Percentiles rank a stretch among this genome's conserved stretches.
These are phyloP conservation scores for Fringilla coelebs DNA, from an alignment of 2,797 vertebrate genomes.

Conservation along the genomic window DNA sequence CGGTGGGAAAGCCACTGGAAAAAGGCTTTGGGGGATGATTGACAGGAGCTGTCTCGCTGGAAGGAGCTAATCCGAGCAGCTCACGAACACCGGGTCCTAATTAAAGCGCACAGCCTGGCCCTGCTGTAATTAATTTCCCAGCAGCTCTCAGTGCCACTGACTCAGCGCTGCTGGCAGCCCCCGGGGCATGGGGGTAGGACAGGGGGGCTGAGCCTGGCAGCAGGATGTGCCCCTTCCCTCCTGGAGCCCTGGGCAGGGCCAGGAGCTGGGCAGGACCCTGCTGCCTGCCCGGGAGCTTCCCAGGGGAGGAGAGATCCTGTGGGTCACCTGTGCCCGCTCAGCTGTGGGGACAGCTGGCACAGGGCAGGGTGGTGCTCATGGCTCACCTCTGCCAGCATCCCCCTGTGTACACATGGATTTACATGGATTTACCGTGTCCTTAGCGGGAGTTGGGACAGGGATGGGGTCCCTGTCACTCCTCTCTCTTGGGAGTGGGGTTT, in stretches of 20 bases:
- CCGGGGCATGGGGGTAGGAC: accelerated
- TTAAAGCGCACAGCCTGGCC: slow-evolving; percentile 30
- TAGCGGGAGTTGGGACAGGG: background rate
- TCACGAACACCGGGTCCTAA: slow-evolving; percentile 40
- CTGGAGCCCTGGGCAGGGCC: background rate
- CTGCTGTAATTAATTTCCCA: slow-evolving; percentile 49
- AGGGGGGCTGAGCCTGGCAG: accelerated
- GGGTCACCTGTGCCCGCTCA: background rate
- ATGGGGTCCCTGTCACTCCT: background rate
- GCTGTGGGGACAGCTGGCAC: background rate
- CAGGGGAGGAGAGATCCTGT: background rate
- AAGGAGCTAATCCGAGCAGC: slow-evolving; percentile 30
- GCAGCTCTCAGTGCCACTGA: background rate
- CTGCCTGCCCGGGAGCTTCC: background rate
- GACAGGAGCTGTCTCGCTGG: background rate
- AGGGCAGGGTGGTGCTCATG: background rate
- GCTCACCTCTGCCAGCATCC: background rate
- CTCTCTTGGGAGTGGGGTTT: background rate
- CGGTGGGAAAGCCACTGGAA: background rate
- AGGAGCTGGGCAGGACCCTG: background rate
- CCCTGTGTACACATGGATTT: accelerated
- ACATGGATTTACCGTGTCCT: background rate
- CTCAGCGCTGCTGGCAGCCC: background rate
- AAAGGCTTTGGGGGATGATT: slow-evolving; percentile 16
- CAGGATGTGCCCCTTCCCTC: background rate